Evolutionary conservation across 2,888 invertebrate species (phyloP).

Genomic region (Orthosia cruda): DNA sequence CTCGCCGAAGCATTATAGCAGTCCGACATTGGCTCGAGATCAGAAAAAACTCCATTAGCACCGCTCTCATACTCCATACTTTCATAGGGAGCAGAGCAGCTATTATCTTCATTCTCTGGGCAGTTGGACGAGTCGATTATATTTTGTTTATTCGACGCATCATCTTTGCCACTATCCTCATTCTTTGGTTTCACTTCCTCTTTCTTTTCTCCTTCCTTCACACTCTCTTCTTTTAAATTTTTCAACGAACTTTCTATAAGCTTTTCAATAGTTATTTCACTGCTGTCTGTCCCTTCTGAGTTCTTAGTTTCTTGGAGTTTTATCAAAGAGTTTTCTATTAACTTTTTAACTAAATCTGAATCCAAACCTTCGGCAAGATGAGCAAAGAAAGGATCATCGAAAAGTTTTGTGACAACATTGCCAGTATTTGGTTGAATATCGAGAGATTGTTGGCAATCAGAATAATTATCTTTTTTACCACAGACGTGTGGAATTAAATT

Average conservation of each 20-base stretch:
- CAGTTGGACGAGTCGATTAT: slow-evolving; percentile 73
- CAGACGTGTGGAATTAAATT: slow-evolving; percentile 95
- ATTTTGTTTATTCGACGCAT: slow-evolving; percentile 74
- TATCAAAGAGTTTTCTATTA: slow-evolving; percentile 93
- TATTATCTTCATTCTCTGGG: slow-evolving; percentile 89
- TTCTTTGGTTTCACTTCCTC: slow-evolving; percentile 75
- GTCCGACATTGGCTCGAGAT: slow-evolving; percentile 92
- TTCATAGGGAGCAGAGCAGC: slow-evolving; percentile 95
- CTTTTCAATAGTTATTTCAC: slow-evolving; percentile 88
- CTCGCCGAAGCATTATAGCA: slow-evolving; percentile 94
- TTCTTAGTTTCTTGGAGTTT: slow-evolving; percentile 91
- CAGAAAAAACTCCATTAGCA: slow-evolving; percentile 89
- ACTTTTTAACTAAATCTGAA: slow-evolving; percentile 92
- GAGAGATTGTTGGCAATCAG: slow-evolving; percentile 50
- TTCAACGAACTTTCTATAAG: slow-evolving; percentile 90
- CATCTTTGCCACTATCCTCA: slow-evolving; percentile 73
- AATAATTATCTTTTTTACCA: slow-evolving; percentile 90
- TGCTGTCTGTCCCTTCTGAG: slow-evolving; percentile 87
- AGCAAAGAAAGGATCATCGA: slow-evolving; percentile 93
- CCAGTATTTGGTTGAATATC: slow-evolving; percentile 80
- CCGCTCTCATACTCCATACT: slow-evolving; percentile 94
- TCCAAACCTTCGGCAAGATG: slow-evolving; percentile 93
- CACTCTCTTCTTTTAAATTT: slow-evolving; percentile 84
- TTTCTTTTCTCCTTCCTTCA: slow-evolving; percentile 66
- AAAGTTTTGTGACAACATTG: slow-evolving; percentile 91